Evolutionary conservation across 2,888 invertebrate genomes (phyloP).

Genomic region (Tetranychus piercei): DNA sequence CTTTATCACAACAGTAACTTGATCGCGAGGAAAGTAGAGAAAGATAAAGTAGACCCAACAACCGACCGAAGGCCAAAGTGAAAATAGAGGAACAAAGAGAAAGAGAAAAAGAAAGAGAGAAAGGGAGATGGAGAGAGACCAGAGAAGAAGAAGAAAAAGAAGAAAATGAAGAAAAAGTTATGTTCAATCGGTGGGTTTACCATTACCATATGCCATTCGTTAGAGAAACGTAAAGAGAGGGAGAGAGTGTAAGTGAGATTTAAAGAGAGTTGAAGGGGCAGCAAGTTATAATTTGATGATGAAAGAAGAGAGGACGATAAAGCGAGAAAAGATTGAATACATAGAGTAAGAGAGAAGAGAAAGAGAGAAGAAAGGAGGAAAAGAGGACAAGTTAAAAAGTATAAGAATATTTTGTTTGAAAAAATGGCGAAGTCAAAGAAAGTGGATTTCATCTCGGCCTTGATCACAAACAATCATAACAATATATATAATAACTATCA

Average conservation of each 20-base stretch:
- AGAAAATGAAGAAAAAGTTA: not conserved
- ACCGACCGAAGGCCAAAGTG: not conserved
- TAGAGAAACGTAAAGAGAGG: not conserved
- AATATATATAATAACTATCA: too few relatives aligned
- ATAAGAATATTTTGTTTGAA: not conserved
- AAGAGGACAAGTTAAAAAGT: not conserved
- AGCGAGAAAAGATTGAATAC: not conserved
- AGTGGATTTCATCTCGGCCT: not conserved
- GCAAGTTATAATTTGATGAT: not conserved
- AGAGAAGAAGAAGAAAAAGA: not conserved
- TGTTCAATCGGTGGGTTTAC: not conserved
- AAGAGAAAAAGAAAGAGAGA: not conserved
- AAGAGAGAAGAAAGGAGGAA: not conserved
- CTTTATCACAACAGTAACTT: not conserved
- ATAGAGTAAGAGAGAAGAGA: constrained; percentile 5
- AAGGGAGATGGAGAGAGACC: not conserved
- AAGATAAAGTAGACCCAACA: not conserved
- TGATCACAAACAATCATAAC: not conserved
- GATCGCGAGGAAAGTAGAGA: not conserved
- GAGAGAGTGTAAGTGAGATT: not conserved
- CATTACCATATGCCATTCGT: not conserved
- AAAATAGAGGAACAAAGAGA: not conserved
- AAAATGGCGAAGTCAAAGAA: not conserved
- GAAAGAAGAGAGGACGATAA: not conserved
- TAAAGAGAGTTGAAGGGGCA: not conserved